Evolutionary conservation across 2,113 vertebrate genomes (phyloP), one percentile per base, ranked within the genome.

Genomic region (Seriola aureovittata): DNA sequence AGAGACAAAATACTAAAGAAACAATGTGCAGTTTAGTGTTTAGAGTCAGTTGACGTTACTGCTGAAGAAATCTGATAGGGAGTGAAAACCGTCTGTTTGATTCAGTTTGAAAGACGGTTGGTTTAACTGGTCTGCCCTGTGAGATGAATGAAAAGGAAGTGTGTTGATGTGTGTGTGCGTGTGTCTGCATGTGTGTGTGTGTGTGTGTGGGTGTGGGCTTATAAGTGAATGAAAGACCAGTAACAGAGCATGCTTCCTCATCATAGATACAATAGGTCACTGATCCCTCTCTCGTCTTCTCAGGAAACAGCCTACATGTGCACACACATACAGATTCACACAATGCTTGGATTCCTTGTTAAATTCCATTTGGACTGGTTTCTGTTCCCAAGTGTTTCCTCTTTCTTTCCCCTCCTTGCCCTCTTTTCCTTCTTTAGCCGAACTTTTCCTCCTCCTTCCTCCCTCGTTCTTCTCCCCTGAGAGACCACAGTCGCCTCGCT

Each of bases 41-140:
- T 23, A 44, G 14, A 60, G 38, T 78, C 38, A 1, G 59, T 21
- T 16, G 2, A 44, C 42, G 29, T 68, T 48, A 44, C 14, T 1
- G 13, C 52, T 23, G 58, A 66, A 42, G 60, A 54, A 66, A 81
- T 21, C 59, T 42, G 75, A 79, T 71, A 17, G 17, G 9, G 23
- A 63, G 17, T 1, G 16, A 66, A 54, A 71, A 36, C 25, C 11
- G n/a, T 17, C 42, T 6, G 59, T 60, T 66, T 36, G 67, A 59
- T 74, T 78, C 79, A 16, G 29, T 80, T 71, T 60, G 42, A 62
- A 34, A 72, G 42, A 29, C 38, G 16, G 57, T 52, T 58, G 65
- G 72, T 60, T 67, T 21, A 87, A 89, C 86, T 60, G 75, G 80
- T 91, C 4, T 8, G 58, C 54, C 82, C 44, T 58, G 38, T 46